Evolutionary conservation across 2,888 invertebrate genomes (phyloP).

Genomic region (Andrena camellia): DNA sequence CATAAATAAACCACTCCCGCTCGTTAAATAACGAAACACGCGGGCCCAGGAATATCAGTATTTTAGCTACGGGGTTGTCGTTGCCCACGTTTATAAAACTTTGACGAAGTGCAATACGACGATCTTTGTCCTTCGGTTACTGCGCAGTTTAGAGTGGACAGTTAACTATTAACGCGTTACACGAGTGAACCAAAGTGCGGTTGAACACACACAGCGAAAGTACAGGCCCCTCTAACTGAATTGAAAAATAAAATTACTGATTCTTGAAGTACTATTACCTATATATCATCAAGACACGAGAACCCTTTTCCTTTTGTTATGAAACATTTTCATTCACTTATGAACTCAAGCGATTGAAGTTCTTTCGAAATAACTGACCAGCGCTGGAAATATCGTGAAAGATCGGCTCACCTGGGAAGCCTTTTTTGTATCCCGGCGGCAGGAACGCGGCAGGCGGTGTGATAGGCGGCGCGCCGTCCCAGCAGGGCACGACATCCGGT

Average conservation of each 20-base stretch:
- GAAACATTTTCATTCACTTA: background rate
- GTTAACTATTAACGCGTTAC: too few relatives aligned
- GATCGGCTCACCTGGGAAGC: constrained; percentile 80
- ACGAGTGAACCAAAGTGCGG: background rate
- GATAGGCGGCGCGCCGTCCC: constrained; percentile 88
- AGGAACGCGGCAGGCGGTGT: constrained; percentile 90
- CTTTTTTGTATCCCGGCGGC: constrained; percentile 87
- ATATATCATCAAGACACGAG: too few relatives aligned
- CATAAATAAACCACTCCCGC: constrained; percentile 14
- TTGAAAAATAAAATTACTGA: too few relatives aligned
- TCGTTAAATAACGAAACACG: constrained; percentile 32
- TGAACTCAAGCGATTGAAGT: background rate
- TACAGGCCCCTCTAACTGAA: too few relatives aligned
- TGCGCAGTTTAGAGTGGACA: too few relatives aligned
- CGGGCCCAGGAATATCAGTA: constrained; percentile 14
- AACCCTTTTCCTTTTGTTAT: too few relatives aligned
- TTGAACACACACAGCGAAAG: too few relatives aligned
- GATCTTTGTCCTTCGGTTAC: background rate
- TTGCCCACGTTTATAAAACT: constrained; percentile 1
- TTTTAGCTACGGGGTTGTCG: background rate
- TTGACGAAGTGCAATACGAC: background rate
- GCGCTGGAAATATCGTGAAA: background rate
- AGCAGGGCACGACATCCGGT: constrained; percentile 87
- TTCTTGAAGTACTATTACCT: too few relatives aligned
- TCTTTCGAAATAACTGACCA: background rate